These are phyloP conservation scores for Rostratula benghalensis DNA, from an alignment of 2,113 vertebrate genomes.

Conservation along the genomic window DNA sequence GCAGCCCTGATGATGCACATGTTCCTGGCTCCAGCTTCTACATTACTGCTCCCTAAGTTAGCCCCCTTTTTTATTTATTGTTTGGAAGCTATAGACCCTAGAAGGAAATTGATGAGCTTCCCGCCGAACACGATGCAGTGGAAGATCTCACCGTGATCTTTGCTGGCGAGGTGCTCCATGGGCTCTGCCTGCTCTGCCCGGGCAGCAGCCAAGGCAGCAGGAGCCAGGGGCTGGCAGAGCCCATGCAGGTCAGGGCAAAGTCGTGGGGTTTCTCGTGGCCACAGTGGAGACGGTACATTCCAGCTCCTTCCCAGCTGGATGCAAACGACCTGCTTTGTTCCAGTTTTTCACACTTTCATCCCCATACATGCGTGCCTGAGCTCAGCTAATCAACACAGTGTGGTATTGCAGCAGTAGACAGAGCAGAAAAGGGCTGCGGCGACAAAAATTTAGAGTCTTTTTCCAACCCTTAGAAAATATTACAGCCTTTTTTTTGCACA, in stretches of 20 bases:
- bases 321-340: not conserved
- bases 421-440: not conserved
- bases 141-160: not conserved
- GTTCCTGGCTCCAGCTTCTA: not conserved
- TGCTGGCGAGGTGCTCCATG: rapidly evolving
- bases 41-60: not conserved
- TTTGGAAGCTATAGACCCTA: not conserved
- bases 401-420: not conserved
- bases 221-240: not conserved
- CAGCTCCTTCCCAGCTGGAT: not conserved
- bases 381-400: not conserved
- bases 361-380: not conserved
- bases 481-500: not conserved
- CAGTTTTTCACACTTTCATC: not conserved
- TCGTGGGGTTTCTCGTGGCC: not conserved
- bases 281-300: not conserved
- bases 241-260: not conserved
- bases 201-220: not conserved
- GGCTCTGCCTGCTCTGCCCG: not conserved
- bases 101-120: not conserved
- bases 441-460: not conserved
- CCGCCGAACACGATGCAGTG: not conserved
- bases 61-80: not conserved
- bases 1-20: not conserved
- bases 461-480: not conserved